Evolutionary conservation across 2,888 invertebrate genomes (phyloP), one percentile per base, ranked within the genome.

Genomic region (Schizotus pectinicornis): DNA sequence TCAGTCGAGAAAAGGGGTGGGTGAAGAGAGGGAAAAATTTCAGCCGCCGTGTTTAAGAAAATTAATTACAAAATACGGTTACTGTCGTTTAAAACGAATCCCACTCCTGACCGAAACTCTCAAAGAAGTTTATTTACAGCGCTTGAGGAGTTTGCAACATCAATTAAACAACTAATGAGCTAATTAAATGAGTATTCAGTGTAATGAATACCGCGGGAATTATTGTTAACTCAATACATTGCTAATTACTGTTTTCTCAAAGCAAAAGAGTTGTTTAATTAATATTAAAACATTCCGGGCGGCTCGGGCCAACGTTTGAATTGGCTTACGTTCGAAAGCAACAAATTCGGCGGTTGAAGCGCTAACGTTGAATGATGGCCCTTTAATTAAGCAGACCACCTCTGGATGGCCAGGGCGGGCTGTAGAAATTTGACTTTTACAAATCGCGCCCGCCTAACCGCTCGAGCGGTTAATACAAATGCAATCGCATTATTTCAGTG

Each of bases 111-210:
- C 62, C 70, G 56, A 52, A 60, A 56, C 62, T 62, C 62, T 49
- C 53, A 53, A 62, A 62, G 62, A 62, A 62, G 56, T 62, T 62
- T 62, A 62, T 59, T 58, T 56, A 59, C 56, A 56, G 53, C 59
- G 54, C 61, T 64, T 65, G 69, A 70, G 70, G 74, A 77, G 75
- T 77, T 78, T 75, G 77, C 71, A 77, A 78, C 79, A 79, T 79
- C 80, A 81, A 80, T 81, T 80, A 80, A 79, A 78, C 77, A 79
- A 77, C 80, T 81, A 80, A 80, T 80, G 81, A 81, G 80, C 79
- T 81, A 80, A 80, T 81, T 81, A 81, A 81, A 81, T 78, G 79
- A 77, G 79, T 78, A 81, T 80, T 81, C 79, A 80, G 75, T 72
- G 79, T 78, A 80, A 80, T 80, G 79, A 80, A 71, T 72, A 68